These are phyloP conservation scores for Eilema sororculum DNA, from an alignment of 2,888 invertebrate species.

Conservation along the genomic window DNA sequence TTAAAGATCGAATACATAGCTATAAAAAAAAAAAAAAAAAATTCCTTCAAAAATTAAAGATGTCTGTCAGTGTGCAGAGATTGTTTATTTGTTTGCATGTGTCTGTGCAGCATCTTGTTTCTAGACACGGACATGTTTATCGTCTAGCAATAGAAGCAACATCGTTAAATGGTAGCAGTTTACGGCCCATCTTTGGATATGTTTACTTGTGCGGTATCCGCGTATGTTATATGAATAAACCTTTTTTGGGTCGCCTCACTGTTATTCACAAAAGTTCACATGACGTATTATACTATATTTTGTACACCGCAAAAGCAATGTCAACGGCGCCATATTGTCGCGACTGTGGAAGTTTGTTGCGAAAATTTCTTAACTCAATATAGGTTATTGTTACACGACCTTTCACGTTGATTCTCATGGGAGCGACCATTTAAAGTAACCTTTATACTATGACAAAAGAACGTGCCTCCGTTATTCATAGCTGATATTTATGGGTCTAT, in stretches of 20 bases:
- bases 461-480: slow-evolving; percentile 57
- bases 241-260: slow-evolving; percentile 18
- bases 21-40: too few relatives aligned
- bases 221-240: slow-evolving; percentile 31
- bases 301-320: slow-evolving; percentile 37
- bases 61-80: slow-evolving; percentile 48
- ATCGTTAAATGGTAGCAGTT: slow-evolving; percentile 75
- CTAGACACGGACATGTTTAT: slow-evolving; percentile 76
- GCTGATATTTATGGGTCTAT: slow-evolving; percentile 63
- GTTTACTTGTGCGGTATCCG: slow-evolving; percentile 61
- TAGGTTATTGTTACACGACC: slow-evolving; percentile 79
- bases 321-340: slow-evolving; percentile 71
- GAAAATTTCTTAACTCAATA: slow-evolving; percentile 68
- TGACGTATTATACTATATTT: slow-evolving; percentile 35
- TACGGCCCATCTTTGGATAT: slow-evolving; percentile 64
- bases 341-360: slow-evolving; percentile 61
- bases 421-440: slow-evolving; percentile 64
- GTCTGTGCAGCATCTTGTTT: slow-evolving; percentile 72
- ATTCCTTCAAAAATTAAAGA: slow-evolving; percentile 34
- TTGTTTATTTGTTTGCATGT: slow-evolving; percentile 72
- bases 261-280: slow-evolving; percentile 14
- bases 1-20: too few relatives aligned
- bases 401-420: slow-evolving; percentile 68
- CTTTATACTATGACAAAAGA: slow-evolving; percentile 62
- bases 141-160: slow-evolving; percentile 67